These are phyloP conservation scores for Pseudanteris insignis DNA, from an alignment of 2,888 invertebrate species.

Conservation along the genomic window DNA sequence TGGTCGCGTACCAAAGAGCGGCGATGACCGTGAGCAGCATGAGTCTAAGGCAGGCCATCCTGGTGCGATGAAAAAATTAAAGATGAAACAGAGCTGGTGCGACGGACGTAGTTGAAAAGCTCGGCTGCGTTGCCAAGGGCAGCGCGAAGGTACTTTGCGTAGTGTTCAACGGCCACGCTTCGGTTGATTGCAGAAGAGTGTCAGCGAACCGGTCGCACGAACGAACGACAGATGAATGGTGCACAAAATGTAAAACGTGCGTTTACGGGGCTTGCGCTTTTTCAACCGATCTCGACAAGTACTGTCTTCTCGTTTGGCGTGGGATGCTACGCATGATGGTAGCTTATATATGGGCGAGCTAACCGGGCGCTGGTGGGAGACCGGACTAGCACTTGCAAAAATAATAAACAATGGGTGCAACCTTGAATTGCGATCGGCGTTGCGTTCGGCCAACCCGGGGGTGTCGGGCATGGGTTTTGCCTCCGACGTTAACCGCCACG, in stretches of 20 bases:
- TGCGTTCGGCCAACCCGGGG: too few relatives aligned
- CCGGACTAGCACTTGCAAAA: conserved; percentile 6
- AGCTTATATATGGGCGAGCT: conserved; percentile 63
- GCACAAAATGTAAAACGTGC: conserved; percentile 33
- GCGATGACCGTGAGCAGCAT: conserved; percentile 44
- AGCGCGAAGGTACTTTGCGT: too few relatives aligned
- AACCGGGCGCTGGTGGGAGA: conserved; percentile 53
- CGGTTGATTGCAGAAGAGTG: background rate
- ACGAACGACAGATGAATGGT: conserved; percentile 28
- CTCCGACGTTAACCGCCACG: too few relatives aligned
- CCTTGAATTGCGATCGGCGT: too few relatives aligned
- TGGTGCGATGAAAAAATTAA: background rate
- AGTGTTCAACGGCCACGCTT: background rate
- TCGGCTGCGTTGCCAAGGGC: too few relatives aligned
- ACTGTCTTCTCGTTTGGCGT: conserved; percentile 61
- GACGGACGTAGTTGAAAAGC: too few relatives aligned
- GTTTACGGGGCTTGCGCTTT: conserved; percentile 41
- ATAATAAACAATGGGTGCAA: too few relatives aligned
- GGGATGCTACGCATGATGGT: conserved; percentile 59
- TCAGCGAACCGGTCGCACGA: conserved; percentile 21
- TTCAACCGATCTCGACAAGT: conserved; percentile 54
- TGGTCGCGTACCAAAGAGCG: conserved; percentile 47
- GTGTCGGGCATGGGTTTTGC: too few relatives aligned
- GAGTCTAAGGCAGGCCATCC: conserved; percentile 48
- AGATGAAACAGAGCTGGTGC: background rate